Base-by-base conservation (phyloP, 2,113 vertebrate genomes). In the Corydoras sp. region DNA sequence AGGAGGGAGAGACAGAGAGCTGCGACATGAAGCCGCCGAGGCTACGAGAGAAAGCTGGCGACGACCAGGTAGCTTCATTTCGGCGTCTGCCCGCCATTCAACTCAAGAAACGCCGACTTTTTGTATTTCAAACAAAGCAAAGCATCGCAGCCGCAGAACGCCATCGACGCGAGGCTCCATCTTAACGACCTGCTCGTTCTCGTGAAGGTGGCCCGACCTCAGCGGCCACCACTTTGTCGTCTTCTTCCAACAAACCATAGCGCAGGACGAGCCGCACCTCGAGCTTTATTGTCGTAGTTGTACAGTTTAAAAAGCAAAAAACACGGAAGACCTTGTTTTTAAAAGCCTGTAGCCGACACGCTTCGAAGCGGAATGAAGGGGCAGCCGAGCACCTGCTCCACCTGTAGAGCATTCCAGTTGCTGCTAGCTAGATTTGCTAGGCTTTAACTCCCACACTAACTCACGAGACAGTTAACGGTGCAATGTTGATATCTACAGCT, bases 71-170 rank as follows among this genome's bases (percentile, higher is more conserved):
- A 43, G 35, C 35, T 84, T 85, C 84, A 86, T 90, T 82, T 89
- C 88, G 92, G 88, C 89, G 89, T 92, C 72, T 90, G 91, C 90
- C 90, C 89, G 91, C 90, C 87, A 91, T 89, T 90, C 87, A 88
- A 88, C 87, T 86, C 35, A 11, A 69, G 86, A 91, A 86, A 88
- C 18, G 87, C 86, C 88, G 81, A 84, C 83, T 84, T 55, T 66
- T n/a, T 56, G 10, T 65, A 18, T 35, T 55, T 3, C 13, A 43
- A 43, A 58, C 3, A 14, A 13, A 58, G 12, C 87, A 84, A 82
- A 84, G 82, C 78, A 76, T 79, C 77, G 83, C 81, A 78, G 80
- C 70, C 70, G 83, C 81, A 83, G 82, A 79, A 77, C 76, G 85
- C 81, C 80, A 83, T 79, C 81, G 82, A 64, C 87, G 86, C 80